phyloP scores from a whole-genome alignment of 1,140 invertebrate genomes.

The Oryzaephilus surinamensis region DNA sequence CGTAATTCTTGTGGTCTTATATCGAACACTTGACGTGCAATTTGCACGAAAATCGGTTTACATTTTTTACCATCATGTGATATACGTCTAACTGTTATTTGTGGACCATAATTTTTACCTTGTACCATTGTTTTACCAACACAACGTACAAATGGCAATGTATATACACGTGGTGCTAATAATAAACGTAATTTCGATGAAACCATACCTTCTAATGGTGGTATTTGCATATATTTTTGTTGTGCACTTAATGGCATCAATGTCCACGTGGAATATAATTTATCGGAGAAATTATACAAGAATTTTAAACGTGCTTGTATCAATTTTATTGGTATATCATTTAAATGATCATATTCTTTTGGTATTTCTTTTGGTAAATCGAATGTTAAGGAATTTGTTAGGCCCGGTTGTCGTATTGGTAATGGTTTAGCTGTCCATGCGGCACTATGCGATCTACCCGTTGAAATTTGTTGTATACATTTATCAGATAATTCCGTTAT shows the following conservation, averaged over 20 bases:
- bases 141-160: constrained; percentile 51
- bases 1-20: constrained; percentile 47
- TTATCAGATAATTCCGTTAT: constrained; percentile 45
- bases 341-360: constrained; percentile 46
- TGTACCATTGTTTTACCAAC: constrained; percentile 58
- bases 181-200: constrained; percentile 43
- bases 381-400: constrained; percentile 40
- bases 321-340: constrained; percentile 39
- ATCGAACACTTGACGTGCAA: constrained; percentile 52
- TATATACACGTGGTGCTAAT: constrained; percentile 50
- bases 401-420: constrained; percentile 38
- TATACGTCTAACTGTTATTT: constrained; percentile 52
- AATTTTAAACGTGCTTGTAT: constrained; percentile 47
- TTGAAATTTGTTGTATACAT: constrained; percentile 49
- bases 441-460: constrained; percentile 52
- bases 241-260: constrained; percentile 44
- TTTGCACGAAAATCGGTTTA: constrained; percentile 53
- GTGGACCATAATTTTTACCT: constrained; percentile 56
- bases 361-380: constrained; percentile 45
- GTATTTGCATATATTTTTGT: constrained; percentile 33
- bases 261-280: constrained; percentile 52
- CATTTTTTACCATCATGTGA: constrained; percentile 39
- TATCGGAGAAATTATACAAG: constrained; percentile 52
- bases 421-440: constrained; percentile 51
- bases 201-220: constrained; percentile 38